Conservation (phyloP, 2,888 invertebrate species). For the Syritta pipiens region DNA sequence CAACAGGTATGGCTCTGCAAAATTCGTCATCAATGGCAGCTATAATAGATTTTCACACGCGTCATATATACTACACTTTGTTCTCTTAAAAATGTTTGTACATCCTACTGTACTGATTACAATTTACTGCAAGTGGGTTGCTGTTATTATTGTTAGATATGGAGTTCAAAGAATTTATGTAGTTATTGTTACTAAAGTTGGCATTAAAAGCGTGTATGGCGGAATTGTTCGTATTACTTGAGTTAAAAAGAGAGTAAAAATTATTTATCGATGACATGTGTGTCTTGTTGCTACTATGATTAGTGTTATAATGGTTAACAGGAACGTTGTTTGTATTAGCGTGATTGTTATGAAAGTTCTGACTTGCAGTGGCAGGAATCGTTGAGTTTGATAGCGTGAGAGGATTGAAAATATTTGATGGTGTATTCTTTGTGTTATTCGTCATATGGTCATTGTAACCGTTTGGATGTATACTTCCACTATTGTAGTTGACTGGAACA, state of each 20-base stretch:
- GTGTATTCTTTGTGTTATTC: conserved; percentile 28
- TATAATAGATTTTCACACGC: no score
- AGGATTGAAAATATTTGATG: conserved; percentile 35
- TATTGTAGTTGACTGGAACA: conserved; percentile 12
- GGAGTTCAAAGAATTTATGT: conserved; percentile 47
- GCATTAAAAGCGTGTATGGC: conserved; percentile 52
- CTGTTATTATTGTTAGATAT: conserved; percentile 36
- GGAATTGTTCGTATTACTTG: conserved; percentile 61
- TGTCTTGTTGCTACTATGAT: conserved; percentile 31
- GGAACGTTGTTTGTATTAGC: conserved; percentile 2
- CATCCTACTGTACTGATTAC: conserved; percentile 68
- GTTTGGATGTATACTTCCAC: conserved; percentile 16
- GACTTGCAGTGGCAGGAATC: conserved; percentile 8
- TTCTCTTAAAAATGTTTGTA: conserved; percentile 72
- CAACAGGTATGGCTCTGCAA: not conserved
- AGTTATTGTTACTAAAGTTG: conserved; percentile 36
- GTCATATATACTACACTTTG: not conserved
- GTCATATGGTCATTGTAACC: conserved; percentile 14
- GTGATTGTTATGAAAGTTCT: conserved; percentile 22
- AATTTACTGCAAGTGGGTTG: conserved; percentile 39
- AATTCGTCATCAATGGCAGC: no score
- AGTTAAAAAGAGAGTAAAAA: conserved; percentile 69
- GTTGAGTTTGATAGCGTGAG: conserved; percentile 16
- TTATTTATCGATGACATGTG: conserved; percentile 55
- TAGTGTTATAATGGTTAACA: conserved; percentile 13